A percentile compares a stretch with the other conserved stretches of the same genome.
phyloP scores from a whole-genome alignment of 2,113 vertebrate species.

The Ammodytes marinus region DNA sequence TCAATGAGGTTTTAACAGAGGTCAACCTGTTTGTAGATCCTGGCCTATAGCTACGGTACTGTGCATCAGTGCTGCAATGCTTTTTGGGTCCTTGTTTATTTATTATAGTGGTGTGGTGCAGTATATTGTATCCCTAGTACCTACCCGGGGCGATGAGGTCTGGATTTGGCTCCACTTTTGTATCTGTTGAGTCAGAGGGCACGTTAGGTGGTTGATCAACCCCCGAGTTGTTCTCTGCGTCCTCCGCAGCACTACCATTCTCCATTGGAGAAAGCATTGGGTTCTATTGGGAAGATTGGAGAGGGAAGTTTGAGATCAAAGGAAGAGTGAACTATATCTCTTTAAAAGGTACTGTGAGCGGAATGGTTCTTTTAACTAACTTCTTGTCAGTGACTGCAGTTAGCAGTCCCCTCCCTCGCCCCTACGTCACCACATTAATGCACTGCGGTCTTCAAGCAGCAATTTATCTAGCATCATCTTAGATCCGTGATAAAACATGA shows the following conservation, averaged over 20 bases:
- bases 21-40: background rate
- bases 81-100: background rate
- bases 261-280: slow-evolving; percentile 62
- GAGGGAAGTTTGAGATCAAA: background rate
- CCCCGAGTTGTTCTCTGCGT: slow-evolving; percentile 71
- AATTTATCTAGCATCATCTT: too few species aligned
- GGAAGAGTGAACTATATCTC: background rate
- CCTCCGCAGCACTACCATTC: slow-evolving; percentile 79
- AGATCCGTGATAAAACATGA: too few species aligned
- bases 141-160: slow-evolving; percentile 94
- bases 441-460: too few species aligned
- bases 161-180: slow-evolving; percentile 85
- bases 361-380: too few species aligned
- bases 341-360: too few species aligned
- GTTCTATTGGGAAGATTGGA: slow-evolving; percentile 50
- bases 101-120: background rate
- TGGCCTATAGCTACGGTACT: slow-evolving; percentile 1
- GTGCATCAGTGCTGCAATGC: background rate
- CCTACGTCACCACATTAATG: too few species aligned
- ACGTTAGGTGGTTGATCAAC: slow-evolving; percentile 77
- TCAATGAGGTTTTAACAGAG: background rate
- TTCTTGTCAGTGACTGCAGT: too few species aligned
- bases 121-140: slow-evolving; percentile 17
- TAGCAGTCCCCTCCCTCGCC: too few species aligned
- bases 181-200: slow-evolving; percentile 85